Percentiles rank a stretch among this genome's conserved stretches.
Evolutionary conservation across 2,888 invertebrate species (phyloP).

Genomic region (Heteropelma amictum): DNA sequence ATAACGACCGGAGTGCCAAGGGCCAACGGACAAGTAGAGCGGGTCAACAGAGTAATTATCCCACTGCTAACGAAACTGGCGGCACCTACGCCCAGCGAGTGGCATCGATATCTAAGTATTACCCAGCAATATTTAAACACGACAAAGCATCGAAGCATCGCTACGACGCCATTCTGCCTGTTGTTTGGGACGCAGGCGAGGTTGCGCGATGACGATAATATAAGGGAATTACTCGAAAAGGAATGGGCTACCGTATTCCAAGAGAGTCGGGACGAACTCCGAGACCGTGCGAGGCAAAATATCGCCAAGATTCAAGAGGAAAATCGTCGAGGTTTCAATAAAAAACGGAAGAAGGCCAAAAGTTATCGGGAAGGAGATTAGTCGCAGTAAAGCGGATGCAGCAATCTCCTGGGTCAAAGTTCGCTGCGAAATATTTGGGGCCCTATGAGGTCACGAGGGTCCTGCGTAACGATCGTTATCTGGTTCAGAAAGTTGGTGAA

Average conservation of each 20-base stretch:
- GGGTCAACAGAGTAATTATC: too few species aligned
- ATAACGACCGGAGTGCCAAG: neutral
- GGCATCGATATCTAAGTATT: neutral
- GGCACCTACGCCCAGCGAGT: neutral
- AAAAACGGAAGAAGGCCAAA: slow-evolving; percentile 2
- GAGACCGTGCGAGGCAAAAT: slow-evolving; percentile 1
- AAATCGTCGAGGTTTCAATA: slow-evolving; percentile 48
- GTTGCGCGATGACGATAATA: neutral
- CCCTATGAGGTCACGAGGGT: neutral
- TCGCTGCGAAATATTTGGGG: neutral
- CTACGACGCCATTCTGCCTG: neutral
- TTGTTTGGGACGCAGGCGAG: too few species aligned
- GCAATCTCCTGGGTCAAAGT: neutral
- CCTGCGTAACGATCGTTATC: too few species aligned
- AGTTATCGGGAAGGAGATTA: neutral
- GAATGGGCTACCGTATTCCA: slow-evolving; percentile 12
- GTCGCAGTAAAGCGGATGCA: neutral
- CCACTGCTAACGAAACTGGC: neutral
- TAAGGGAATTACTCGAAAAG: slow-evolving; percentile 7
- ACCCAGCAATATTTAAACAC: neutral
- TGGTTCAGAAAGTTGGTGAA: neutral
- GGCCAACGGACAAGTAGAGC: neutral
- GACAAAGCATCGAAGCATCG: neutral
- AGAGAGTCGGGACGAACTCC: slow-evolving; percentile 10
- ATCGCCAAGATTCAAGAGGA: slow-evolving; percentile 32